phyloP scores from a whole-genome alignment of 2,113 vertebrate species.

The Hippocampus abdominalis region DNA sequence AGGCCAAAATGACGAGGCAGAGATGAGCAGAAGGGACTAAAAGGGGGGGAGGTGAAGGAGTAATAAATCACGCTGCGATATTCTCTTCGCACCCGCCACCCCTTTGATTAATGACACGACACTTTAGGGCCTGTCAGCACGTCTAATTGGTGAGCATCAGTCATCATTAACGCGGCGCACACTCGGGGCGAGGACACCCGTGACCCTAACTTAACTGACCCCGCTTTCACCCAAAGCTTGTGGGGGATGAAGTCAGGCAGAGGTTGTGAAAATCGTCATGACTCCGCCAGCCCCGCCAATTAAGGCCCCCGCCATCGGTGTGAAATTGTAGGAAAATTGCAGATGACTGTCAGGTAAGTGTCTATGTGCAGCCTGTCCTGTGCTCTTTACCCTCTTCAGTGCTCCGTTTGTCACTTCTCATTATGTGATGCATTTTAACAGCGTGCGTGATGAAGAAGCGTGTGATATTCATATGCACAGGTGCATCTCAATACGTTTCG shows the following conservation, averaged over 20 bases:
- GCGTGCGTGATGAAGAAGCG: constrained; percentile 6
- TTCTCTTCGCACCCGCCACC: constrained; percentile 64
- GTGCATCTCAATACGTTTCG: not conserved
- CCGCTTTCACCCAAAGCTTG: constrained; percentile 36
- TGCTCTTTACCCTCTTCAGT: constrained; percentile 24
- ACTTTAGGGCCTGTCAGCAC: constrained; percentile 74
- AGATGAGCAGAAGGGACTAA: constrained; percentile 40
- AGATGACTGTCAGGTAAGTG: constrained; percentile 46
- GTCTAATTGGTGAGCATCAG: constrained; percentile 78
- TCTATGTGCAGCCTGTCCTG: constrained; percentile 29
- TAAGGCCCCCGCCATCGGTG: constrained; percentile 11
- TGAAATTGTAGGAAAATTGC: not conserved
- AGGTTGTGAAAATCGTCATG: constrained; percentile 37
- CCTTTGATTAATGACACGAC: constrained; percentile 73
- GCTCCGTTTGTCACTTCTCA: constrained; percentile 18
- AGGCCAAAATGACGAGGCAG: constrained; percentile 36
- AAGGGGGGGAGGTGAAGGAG: constrained; percentile 47
- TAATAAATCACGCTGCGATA: constrained; percentile 75
- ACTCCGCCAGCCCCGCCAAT: constrained; percentile 7
- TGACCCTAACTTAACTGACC: constrained; percentile 51
- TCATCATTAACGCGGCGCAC: constrained; percentile 76
- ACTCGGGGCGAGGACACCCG: constrained; percentile 47
- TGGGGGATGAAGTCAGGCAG: constrained; percentile 39
- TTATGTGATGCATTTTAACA: not conserved
- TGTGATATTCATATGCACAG: not conserved